phyloP scores from a whole-genome alignment of 2,888 invertebrate genomes.

The Tipula helvola region DNA sequence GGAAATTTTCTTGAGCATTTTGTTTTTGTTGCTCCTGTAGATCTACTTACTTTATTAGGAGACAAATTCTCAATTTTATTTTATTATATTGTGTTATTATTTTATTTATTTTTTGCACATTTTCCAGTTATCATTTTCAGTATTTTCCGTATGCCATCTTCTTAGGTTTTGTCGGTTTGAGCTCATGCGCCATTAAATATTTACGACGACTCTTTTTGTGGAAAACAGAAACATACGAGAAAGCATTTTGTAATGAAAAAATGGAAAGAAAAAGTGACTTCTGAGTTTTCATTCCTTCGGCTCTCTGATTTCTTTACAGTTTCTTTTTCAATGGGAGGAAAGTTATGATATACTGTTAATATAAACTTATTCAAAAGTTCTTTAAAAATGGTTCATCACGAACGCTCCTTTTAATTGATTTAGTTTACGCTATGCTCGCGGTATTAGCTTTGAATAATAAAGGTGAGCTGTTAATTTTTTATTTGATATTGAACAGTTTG shows the following conservation, averaged over 20 bases:
- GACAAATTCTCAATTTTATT: not conserved
- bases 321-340: not conserved
- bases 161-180: not conserved
- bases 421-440: not conserved
- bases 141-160: not conserved
- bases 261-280: not conserved
- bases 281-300: not conserved
- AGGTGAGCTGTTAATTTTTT: not conserved
- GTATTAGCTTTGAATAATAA: not conserved
- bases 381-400: not conserved
- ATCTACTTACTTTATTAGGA: constrained; percentile 9
- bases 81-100: not conserved
- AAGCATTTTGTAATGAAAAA: not conserved
- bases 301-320: not conserved
- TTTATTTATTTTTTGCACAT: not conserved
- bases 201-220: not conserved
- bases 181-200: not conserved
- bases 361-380: not conserved
- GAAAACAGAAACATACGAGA: not conserved
- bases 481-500: not conserved
- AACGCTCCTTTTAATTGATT: not conserved
- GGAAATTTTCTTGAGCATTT: not conserved
- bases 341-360: not conserved
- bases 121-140: not conserved
- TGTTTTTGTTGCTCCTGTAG: not conserved